These are phyloP conservation scores for Tetragonula clypearis DNA, from an alignment of 1,140 invertebrate genomes.

Conservation along the genomic window DNA sequence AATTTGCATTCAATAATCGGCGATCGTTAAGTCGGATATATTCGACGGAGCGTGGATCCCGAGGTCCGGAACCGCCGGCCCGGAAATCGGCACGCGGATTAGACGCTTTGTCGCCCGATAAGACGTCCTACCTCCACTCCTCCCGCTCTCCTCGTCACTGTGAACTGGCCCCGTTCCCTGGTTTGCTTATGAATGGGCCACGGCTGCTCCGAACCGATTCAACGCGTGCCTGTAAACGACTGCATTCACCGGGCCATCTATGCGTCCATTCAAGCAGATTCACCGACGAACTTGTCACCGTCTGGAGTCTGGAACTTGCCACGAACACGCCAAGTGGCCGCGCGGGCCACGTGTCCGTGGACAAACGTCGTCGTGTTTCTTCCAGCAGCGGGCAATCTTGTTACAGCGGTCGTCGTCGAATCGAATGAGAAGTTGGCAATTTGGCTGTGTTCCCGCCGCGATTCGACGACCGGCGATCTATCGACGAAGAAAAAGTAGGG, in stretches of 20 bases:
- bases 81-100: constrained; percentile 68
- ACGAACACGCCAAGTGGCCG: background rate
- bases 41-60: constrained; percentile 40
- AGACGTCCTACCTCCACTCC: constrained; percentile 24
- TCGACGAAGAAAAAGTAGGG: background rate
- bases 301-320: background rate
- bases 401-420: background rate
- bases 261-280: constrained; percentile 3
- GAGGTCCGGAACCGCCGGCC: constrained; percentile 41
- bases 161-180: constrained; percentile 30
- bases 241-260: constrained; percentile 29
- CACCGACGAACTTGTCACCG: background rate
- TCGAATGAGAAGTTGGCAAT: background rate
- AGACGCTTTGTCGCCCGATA: constrained; percentile 66
- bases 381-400: background rate
- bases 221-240: constrained; percentile 47
- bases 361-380: background rate
- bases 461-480: background rate
- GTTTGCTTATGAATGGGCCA: constrained; percentile 67
- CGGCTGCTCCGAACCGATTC: constrained; percentile 20
- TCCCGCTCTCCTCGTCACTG: background rate
- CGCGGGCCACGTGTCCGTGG: too few species aligned
- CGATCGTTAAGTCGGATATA: constrained; percentile 67
- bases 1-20: constrained; percentile 70
- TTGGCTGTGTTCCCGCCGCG: too few species aligned